Evolutionary conservation across 2,888 invertebrate species (phyloP).

Genomic region (Tanytarsus gracilentus): DNA sequence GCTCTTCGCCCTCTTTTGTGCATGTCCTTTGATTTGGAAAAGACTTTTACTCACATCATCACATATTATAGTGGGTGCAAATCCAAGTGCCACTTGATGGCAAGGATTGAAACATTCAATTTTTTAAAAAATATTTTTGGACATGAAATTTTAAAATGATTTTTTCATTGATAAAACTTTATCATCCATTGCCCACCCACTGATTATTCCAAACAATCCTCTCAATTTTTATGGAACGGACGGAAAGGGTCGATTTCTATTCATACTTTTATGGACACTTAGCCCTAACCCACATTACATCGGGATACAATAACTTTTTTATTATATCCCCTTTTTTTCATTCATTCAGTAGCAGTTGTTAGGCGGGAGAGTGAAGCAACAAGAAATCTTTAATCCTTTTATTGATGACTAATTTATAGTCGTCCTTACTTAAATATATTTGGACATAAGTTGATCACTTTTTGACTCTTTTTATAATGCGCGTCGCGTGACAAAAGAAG

Average conservation of each 20-base stretch:
- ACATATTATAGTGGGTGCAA: conserved; percentile 11
- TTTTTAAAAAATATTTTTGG: too few species aligned
- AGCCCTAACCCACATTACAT: conserved; percentile 5
- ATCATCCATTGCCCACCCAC: too few species aligned
- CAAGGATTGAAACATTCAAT: too few species aligned
- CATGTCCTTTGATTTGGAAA: conserved; percentile 23
- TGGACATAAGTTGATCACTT: conserved; percentile 28
- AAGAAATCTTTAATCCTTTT: conserved; percentile 8
- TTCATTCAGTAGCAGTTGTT: too few species aligned
- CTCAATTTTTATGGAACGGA: conserved; percentile 9
- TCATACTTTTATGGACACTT: conserved; percentile 29
- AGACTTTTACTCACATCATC: background rate
- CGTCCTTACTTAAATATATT: too few species aligned
- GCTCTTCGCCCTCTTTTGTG: conserved; percentile 13
- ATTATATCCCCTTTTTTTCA: conserved; percentile 11
- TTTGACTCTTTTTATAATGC: conserved; percentile 15
- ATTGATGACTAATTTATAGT: too few species aligned
- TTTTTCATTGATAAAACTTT: too few species aligned
- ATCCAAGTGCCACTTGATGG: conserved; percentile 23
- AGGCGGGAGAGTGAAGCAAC: too few species aligned
- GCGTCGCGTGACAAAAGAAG: conserved; percentile 24
- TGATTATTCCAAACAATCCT: background rate
- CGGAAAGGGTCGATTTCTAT: conserved; percentile 29
- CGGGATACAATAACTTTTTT: conserved; percentile 28
- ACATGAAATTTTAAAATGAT: too few species aligned